Percentiles rank a stretch among this genome's conserved stretches.
These are phyloP conservation scores for Dermochelys coriacea DNA, from an alignment of 2,797 vertebrate species.

Conservation along the genomic window DNA sequence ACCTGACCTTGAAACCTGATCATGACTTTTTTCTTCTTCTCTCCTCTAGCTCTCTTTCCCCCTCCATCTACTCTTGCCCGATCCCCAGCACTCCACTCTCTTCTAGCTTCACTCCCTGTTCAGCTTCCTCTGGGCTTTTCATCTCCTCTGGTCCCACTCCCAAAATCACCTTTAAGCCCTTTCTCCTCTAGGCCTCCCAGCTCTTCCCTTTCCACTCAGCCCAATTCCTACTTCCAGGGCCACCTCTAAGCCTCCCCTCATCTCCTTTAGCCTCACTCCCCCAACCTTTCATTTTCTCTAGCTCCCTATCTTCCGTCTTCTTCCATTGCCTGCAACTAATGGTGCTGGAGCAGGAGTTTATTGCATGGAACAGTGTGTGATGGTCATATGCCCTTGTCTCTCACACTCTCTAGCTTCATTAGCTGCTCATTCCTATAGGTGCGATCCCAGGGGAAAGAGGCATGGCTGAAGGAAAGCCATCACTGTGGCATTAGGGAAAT, in stretches of 20 bases:
- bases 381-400: neutral
- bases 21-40: neutral
- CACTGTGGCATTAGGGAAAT: neutral
- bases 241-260: neutral
- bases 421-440: neutral
- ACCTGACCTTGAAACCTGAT: neutral
- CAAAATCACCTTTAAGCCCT: neutral
- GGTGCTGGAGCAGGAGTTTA: neutral
- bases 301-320: neutral
- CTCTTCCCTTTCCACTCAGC: neutral
- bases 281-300: neutral
- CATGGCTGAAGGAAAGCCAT: conserved; percentile 12
- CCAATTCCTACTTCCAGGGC: neutral
- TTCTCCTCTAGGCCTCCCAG: neutral
- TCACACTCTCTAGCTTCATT: conserved; percentile 36
- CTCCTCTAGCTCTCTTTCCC: neutral
- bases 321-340: neutral
- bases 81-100: neutral
- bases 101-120: neutral
- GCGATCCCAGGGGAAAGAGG: neutral
- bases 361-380: neutral
- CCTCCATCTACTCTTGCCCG: neutral
- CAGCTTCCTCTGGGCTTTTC: neutral
- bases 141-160: neutral
- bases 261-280: neutral